These are phyloP conservation scores for Drosophila subsilvestris DNA, from an alignment of 2,888 invertebrate species.

Conservation along the genomic window DNA sequence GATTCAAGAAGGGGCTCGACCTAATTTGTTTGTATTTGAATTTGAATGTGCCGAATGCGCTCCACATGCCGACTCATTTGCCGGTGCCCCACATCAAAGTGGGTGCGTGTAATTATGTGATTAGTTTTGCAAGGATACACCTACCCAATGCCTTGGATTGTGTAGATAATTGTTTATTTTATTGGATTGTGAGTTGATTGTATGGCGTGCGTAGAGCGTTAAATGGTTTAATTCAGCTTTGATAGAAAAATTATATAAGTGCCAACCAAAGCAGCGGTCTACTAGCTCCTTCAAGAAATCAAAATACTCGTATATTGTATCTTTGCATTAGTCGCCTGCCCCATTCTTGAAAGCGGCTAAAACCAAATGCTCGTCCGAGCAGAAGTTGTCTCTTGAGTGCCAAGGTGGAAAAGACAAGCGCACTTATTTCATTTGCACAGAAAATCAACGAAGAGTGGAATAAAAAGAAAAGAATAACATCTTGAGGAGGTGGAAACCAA, in stretches of 20 bases:
- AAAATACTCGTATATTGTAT: background rate
- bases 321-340: background rate
- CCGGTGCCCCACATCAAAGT: conserved; percentile 38
- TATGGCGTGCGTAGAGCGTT: conserved; percentile 32
- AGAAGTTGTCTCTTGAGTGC: conserved; percentile 17
- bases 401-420: conserved; percentile 24
- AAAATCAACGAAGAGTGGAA: conserved; percentile 51
- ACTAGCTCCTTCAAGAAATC: no score
- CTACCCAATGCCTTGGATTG: conserved; percentile 5
- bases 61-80: conserved; percentile 1
- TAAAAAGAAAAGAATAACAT: conserved; percentile 28
- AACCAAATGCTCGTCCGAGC: background rate
- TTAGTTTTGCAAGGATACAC: conserved; percentile 48
- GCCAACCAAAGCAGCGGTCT: no score
- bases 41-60: conserved; percentile 35
- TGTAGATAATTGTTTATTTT: conserved; percentile 53
- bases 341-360: background rate
- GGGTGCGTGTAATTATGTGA: conserved; percentile 56
- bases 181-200: conserved; percentile 41
- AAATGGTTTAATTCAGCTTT: conserved; percentile 27
- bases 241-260: conserved; percentile 1
- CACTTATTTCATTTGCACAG: conserved; percentile 64
- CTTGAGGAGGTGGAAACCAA: conserved; percentile 12
- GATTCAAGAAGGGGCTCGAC: conserved; percentile 22
- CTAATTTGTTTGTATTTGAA: conserved; percentile 55